phyloP scores from a whole-genome alignment of 2,797 vertebrate genomes.

The Halcyon leucocephala region DNA sequence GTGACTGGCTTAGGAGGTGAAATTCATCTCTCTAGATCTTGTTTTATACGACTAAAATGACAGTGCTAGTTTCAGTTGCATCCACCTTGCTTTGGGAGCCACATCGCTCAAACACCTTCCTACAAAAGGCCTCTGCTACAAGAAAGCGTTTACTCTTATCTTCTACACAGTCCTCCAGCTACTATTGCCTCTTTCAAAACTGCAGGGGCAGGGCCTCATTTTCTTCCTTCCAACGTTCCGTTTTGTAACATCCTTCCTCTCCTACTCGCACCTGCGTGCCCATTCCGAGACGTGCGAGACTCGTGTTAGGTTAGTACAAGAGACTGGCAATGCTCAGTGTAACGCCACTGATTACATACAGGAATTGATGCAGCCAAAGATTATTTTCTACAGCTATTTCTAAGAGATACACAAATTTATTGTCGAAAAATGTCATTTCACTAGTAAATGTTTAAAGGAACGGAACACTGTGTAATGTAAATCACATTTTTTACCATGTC shows the following conservation, averaged over 20 bases:
- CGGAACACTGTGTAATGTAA: not conserved
- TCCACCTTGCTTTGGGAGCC: not conserved
- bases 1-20: not conserved
- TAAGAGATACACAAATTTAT: not conserved
- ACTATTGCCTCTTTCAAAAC: not conserved
- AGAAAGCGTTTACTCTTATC: not conserved
- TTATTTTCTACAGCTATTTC: not conserved
- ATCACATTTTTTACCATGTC: accelerated
- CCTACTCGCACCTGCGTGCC: not conserved
- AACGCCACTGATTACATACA: not conserved
- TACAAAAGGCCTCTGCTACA: not conserved
- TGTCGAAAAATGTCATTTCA: not conserved
- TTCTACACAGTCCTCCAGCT: not conserved
- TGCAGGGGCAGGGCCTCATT: not conserved
- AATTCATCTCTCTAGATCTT: not conserved
- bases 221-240: constrained; percentile 3
- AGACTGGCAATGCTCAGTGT: not conserved
- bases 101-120: not conserved
- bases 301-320: not conserved
- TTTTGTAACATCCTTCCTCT: constrained; percentile 58
- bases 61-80: accelerated
- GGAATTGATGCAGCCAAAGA: not conserved
- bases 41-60: not conserved
- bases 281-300: not conserved
- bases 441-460: not conserved